phyloP scores from a whole-genome alignment of 2,113 vertebrate species.

The Salvelinus namaycush region DNA sequence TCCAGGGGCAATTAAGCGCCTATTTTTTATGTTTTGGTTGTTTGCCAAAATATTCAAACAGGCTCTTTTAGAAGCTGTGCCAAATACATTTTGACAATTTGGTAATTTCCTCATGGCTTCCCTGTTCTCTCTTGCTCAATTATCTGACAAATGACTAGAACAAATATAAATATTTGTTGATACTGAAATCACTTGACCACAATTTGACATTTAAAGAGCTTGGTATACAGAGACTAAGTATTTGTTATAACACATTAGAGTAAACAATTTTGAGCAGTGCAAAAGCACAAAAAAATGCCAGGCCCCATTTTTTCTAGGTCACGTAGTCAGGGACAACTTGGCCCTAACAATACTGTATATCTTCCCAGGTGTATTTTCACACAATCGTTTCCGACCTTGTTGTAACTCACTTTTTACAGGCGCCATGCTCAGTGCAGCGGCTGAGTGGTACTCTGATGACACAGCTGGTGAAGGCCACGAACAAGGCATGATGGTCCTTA shows the following conservation, averaged over 20 bases:
- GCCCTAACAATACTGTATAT: too few species aligned
- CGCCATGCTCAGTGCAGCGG: conserved; percentile 71
- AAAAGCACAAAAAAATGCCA: too few species aligned
- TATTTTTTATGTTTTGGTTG: neutral
- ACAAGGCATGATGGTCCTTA: conserved; percentile 78
- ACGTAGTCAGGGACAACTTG: too few species aligned
- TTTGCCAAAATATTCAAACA: conserved; percentile 3
- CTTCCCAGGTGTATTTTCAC: too few species aligned
- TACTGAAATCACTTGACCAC: neutral
- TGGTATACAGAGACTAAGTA: too few species aligned
- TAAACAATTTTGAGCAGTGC: too few species aligned
- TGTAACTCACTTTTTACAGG: conserved; percentile 74
- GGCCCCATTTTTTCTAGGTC: too few species aligned
- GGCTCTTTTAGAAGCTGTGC: neutral
- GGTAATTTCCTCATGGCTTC: neutral
- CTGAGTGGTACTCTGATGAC: conserved; percentile 82
- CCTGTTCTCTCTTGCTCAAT: neutral
- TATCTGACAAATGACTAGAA: neutral
- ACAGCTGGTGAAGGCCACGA: conserved; percentile 84
- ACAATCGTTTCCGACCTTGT: too few species aligned
- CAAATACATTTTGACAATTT: neutral
- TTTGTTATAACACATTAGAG: too few species aligned
- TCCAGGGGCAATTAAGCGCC: conserved; percentile 7
- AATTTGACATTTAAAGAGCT: neutral
- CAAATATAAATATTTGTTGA: neutral